Conservation (phyloP, 2,888 invertebrate genomes). For the Ectemnius lituratus region DNA sequence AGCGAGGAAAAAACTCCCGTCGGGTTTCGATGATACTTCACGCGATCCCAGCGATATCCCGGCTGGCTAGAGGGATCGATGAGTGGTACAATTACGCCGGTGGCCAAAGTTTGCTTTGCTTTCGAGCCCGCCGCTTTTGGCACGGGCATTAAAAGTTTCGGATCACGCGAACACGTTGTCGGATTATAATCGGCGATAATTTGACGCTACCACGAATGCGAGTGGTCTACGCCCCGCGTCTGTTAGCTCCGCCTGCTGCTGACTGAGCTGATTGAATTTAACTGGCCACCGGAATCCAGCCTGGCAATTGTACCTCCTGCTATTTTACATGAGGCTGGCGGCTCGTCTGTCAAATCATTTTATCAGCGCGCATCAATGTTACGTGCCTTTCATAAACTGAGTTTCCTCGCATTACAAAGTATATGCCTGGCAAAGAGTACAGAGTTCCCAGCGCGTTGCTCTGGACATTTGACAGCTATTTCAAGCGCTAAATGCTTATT, state of each 20-base stretch:
- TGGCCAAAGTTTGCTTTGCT: conserved; percentile 57
- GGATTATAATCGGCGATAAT: conserved; percentile 58
- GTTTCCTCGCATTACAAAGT: too few species aligned
- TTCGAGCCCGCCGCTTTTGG: conserved; percentile 53
- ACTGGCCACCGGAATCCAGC: conserved; percentile 19
- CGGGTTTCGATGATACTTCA: conserved; percentile 38
- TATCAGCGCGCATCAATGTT: too few species aligned
- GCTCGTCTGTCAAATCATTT: neutral
- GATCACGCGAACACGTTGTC: conserved; percentile 51
- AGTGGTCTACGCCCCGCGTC: conserved; percentile 27
- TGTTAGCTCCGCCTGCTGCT: conserved; percentile 10
- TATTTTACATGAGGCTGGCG: neutral
- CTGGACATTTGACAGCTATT: neutral
- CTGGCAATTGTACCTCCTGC: neutral
- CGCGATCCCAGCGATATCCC: conserved; percentile 41
- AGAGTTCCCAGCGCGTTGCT: neutral
- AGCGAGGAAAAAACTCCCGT: conserved; percentile 15
- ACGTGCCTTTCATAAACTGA: too few species aligned
- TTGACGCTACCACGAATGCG: conserved; percentile 53
- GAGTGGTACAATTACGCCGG: conserved; percentile 53
- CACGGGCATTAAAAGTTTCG: conserved; percentile 59
- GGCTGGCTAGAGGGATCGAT: conserved; percentile 41
- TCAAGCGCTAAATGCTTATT: neutral
- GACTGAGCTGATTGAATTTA: conserved; percentile 40
- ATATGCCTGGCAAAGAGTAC: neutral